Base-by-base conservation (phyloP, 2,797 vertebrate species). In the Muraenolepis orangiensis region DNA sequence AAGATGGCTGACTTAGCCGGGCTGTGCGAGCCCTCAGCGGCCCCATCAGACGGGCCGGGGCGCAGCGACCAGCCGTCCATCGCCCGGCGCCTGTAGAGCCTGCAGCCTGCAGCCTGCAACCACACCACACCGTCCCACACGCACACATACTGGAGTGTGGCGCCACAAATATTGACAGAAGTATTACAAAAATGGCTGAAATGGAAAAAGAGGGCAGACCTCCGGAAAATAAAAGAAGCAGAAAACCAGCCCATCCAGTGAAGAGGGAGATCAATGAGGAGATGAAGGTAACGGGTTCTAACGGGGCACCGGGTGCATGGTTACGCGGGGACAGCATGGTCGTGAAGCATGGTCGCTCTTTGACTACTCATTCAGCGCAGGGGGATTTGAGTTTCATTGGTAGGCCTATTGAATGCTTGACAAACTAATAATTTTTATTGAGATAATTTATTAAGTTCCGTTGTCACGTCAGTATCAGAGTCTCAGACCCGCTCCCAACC, bases 181-280 rank as follows among this genome's bases (percentile, higher is more conserved):
- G 76, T 83, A 83, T 77, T 85, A 83, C 92, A 93, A 96, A 95
- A 95, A 98, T 98, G 97, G 97, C 97, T 96, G 97, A 98, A 93
- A 97, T 95, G 96, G 97, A 98, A 94, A 99, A 98, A 95, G 97
- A 98, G 91, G 96, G 97, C 91, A 98, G 96, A 98, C 97, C 97
- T 89, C 97, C 97, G 85, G 97, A 99, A 98, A 98, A 96, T 94
- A 99, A 98, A 86, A 93, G 97, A 85, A 98, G 97, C 96, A 95
- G 97, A 90, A 98, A 99, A 81, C 96, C 97, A 89, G 97, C 97
- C 82, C 97, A 98, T 94, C 97, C 97, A 66, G 97, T 99, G 91
- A 98, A 99, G 88, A 94, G 97, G 91, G 97, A 98, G 88, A 98
- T 98, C 90, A 98, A 98, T 85, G 97, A 98, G 86, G 97, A 99